Percentiles rank a stretch among this genome's conserved stretches.
Evolutionary conservation across 2,113 vertebrate species (phyloP).

Genomic region (Cyanoramphus novaezelandiae): DNA sequence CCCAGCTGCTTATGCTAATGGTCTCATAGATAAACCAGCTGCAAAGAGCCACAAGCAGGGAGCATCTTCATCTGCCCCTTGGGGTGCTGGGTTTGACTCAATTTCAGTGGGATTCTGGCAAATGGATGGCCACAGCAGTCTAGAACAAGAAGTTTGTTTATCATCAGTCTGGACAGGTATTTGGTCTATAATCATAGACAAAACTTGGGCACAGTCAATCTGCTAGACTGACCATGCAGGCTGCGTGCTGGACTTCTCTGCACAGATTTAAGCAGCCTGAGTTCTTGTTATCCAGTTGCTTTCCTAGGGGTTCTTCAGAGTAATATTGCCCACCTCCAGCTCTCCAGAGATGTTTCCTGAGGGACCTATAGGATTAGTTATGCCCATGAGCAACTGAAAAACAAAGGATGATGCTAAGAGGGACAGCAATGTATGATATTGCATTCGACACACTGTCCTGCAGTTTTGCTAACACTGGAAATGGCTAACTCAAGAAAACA

Average conservation of each 20-base stretch:
- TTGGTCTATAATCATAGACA: not conserved
- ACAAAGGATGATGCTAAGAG: not conserved
- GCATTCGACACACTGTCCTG: not conserved
- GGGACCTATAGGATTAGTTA: not conserved
- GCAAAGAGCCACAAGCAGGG: not conserved
- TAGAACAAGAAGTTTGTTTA: not conserved
- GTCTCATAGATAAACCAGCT: not conserved
- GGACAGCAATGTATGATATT: not conserved
- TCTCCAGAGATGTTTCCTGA: not conserved
- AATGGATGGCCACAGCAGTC: not conserved
- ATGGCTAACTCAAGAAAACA: not conserved
- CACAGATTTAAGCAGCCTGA: not conserved
- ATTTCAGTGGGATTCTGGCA: not conserved
- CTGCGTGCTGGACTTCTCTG: not conserved
- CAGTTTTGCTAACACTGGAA: not conserved
- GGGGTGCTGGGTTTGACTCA: not conserved
- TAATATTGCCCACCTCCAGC: not conserved
- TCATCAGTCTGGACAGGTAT: not conserved
- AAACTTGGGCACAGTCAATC: not conserved
- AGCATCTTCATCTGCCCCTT: not conserved
- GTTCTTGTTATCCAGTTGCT: not conserved
- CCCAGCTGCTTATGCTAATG: not conserved
- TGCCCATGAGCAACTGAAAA: not conserved
- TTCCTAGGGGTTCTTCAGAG: not conserved
- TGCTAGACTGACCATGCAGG: not conserved